Base-by-base conservation (phyloP, 1,140 invertebrate species). In the Drosophila sproati region DNA sequence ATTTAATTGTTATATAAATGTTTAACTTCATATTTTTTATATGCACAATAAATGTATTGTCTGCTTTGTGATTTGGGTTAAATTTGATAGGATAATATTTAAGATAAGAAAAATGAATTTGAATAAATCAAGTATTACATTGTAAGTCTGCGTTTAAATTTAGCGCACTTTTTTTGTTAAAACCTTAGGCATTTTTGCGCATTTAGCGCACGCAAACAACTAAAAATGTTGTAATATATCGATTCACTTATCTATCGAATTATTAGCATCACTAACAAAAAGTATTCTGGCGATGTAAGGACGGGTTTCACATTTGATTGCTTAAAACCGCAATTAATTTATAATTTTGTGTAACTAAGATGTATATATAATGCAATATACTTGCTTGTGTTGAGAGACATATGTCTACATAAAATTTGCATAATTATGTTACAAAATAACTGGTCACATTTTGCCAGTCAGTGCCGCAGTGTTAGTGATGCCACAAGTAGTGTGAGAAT, bases 381-480 rank as follows among this genome's bases (percentile, higher is more conserved):
- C 1, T 3, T 20, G 6, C 3, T 12, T 61, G 3, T 51, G 4
- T 35, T 5, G 7, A 4, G 32, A 51, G 2, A 43, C 60, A 29
- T 51, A 31, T 48, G 10, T 59, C 41, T 20, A 29, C 32, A 35
- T 35, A 6, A 35, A 64, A 50, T 5, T 39, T 8, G 29, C 39
- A 37, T 54, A 52, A 61, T 28, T 51, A n/a, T 54, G 37, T 32
- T 62, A 29, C 41, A 45, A 60, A 55, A n/a, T 10, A 56, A 7
- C 2, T 5, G 32, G n/a, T 69, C 2, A 37, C 59, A 59, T 54
- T 60, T 87, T 86, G 82, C 60, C 67, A 76, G 76, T 79, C 83
- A 88, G 82, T 83, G 67, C 55, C 48, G 37, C 32, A 63, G 37
- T 34, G 31, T 7, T 28, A 86, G 82, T 66, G 82, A 69, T 83